phyloP scores from a whole-genome alignment of 2,888 invertebrate species.

The Lepidochrysops patricia region DNA sequence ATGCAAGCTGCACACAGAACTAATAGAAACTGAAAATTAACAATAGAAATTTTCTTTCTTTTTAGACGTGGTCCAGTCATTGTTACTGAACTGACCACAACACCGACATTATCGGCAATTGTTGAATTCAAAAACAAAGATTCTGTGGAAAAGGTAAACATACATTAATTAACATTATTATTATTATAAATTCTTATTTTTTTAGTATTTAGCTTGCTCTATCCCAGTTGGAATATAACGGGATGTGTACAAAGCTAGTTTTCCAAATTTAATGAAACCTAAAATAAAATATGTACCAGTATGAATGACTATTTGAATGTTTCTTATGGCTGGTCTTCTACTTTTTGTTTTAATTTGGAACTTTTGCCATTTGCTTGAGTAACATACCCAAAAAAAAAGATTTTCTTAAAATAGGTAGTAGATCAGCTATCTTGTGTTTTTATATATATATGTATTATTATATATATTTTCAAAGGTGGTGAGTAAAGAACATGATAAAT shows the following conservation, averaged over 20 bases:
- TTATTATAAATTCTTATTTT: slow-evolving; percentile 27
- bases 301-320: slow-evolving; percentile 73
- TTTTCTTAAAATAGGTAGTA: slow-evolving; percentile 20
- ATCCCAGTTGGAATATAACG: slow-evolving; percentile 27
- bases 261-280: slow-evolving; percentile 47
- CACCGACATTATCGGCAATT: slow-evolving; percentile 74
- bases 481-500: not conserved
- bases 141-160: slow-evolving; percentile 72
- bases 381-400: slow-evolving; percentile 14
- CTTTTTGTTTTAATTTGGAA: slow-evolving; percentile 24
- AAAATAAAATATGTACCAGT: slow-evolving; percentile 44
- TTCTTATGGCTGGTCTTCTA: slow-evolving; percentile 60
- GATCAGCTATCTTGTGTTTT: slow-evolving; percentile 19
- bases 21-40: slow-evolving; percentile 58
- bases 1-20: slow-evolving; percentile 46
- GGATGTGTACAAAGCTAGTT: slow-evolving; percentile 43
- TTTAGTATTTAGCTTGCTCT: slow-evolving; percentile 28
- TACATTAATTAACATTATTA: slow-evolving; percentile 62
- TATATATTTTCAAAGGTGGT: not conserved
- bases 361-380: slow-evolving; percentile 16
- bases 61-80: slow-evolving; percentile 75
- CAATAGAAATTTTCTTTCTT: slow-evolving; percentile 67
- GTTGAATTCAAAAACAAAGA: slow-evolving; percentile 76
- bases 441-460: too few species aligned
- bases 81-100: slow-evolving; percentile 74